These are phyloP conservation scores for Rhagonycha fulva DNA, from an alignment of 2,888 invertebrate genomes.

Conservation along the genomic window DNA sequence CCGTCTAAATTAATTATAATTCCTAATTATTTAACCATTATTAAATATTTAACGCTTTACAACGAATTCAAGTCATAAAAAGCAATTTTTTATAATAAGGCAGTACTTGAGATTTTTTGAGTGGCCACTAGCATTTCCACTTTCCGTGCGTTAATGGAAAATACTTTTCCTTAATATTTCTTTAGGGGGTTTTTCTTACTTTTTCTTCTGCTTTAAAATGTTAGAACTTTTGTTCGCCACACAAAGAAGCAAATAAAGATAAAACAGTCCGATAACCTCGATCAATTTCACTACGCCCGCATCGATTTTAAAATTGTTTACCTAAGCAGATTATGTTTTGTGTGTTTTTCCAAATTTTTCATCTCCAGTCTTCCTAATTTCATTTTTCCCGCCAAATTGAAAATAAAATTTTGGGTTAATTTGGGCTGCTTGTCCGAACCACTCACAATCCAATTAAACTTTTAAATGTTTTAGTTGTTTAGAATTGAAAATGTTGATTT, in stretches of 20 bases:
- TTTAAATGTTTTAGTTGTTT: background rate
- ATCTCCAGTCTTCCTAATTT: background rate
- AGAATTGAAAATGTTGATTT: background rate
- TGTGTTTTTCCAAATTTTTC: conserved; percentile 4
- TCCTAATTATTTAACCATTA: background rate
- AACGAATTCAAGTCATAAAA: background rate
- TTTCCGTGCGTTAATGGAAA: conserved; percentile 10
- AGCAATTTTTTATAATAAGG: background rate
- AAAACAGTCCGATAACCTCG: conserved; percentile 8
- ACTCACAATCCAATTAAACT: background rate
- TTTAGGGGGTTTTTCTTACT: conserved; percentile 13
- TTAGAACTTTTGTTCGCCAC: conserved; percentile 13
- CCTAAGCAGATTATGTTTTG: conserved; percentile 17
- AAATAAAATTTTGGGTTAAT: no score
- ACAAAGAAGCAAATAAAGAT: conserved; percentile 22
- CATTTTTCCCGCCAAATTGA: no score
- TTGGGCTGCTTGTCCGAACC: no score
- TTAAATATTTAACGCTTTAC: background rate
- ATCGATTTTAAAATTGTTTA: conserved; percentile 22
- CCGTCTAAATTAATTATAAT: background rate
- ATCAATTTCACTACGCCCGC: conserved; percentile 19
- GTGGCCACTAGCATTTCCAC: background rate
- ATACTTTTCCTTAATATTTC: conserved; percentile 16
- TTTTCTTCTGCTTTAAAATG: conserved; percentile 6
- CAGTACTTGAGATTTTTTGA: background rate